Evolutionary conservation across 2,888 invertebrate species (phyloP).

Genomic region (Mellilla xanthometata): DNA sequence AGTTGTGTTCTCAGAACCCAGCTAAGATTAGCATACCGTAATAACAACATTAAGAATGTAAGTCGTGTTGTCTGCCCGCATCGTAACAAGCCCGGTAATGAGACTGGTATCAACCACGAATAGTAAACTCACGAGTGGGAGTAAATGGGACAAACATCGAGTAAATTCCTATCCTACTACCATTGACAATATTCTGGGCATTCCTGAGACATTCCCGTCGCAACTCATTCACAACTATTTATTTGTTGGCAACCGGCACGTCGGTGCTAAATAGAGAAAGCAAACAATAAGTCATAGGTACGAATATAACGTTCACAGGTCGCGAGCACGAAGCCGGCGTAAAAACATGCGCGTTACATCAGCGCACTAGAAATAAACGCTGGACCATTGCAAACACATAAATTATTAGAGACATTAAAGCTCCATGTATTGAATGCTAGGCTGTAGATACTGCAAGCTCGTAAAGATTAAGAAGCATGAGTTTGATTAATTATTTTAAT

Average conservation of each 20-base stretch:
- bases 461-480: conserved; percentile 4
- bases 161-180: conserved; percentile 20
- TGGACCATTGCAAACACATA: conserved; percentile 41
- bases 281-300: conserved; percentile 31
- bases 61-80: conserved; percentile 1
- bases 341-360: conserved; percentile 42
- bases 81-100: conserved; percentile 4
- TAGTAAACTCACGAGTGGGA: conserved; percentile 15
- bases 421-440: conserved; percentile 14
- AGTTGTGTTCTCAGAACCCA: conserved; percentile 6
- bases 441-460: not conserved
- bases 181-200: conserved; percentile 20
- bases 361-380: conserved; percentile 38
- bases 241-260: conserved; percentile 23
- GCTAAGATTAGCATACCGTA: conserved; percentile 11
- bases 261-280: conserved; percentile 24
- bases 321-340: conserved; percentile 31
- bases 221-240: conserved; percentile 30
- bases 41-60: conserved; percentile 12
- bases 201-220: conserved; percentile 12
- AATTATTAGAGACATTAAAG: conserved; percentile 25
- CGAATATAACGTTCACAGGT: conserved; percentile 35
- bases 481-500: not conserved
- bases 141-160: conserved; percentile 9
- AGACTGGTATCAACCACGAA: conserved; percentile 7